phyloP scores from a whole-genome alignment of 1,140 invertebrate species.

The Potamilus streckersoni region DNA sequence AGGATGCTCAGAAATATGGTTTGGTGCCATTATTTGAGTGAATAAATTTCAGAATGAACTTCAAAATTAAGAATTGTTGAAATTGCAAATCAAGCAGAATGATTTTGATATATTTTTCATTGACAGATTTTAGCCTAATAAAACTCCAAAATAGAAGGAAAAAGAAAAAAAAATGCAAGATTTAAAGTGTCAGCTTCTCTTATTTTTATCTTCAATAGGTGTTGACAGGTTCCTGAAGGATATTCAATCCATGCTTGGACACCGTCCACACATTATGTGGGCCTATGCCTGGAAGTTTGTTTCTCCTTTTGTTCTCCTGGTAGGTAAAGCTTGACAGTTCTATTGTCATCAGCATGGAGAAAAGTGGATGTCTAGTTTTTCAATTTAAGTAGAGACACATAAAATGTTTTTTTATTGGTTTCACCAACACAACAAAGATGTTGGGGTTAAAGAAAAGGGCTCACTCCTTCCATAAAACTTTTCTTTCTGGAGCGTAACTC shows the following conservation, averaged over 20 bases:
- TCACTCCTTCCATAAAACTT: no score
- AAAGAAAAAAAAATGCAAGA: not conserved
- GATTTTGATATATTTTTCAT: not conserved
- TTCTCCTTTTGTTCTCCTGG: constrained; percentile 80
- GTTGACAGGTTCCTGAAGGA: constrained; percentile 57
- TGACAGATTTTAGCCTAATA: not conserved
- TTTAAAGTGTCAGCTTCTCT: no score
- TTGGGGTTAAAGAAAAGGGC: not conserved
- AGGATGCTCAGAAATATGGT: no score
- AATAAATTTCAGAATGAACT: no score
- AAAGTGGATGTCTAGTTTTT: not conserved
- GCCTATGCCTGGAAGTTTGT: constrained; percentile 83
- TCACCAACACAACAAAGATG: not conserved
- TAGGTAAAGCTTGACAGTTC: constrained; percentile 44
- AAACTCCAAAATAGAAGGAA: not conserved
- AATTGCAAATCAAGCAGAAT: not conserved
- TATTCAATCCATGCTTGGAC: constrained; percentile 61
- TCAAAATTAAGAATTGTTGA: not conserved
- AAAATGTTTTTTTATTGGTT: not conserved
- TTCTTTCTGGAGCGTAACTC: no score
- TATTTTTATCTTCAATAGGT: constrained; percentile 39
- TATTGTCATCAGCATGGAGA: not conserved
- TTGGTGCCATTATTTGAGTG: no score
- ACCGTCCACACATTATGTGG: constrained; percentile 71
- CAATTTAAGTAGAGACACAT: not conserved